These are phyloP conservation scores for Caenorhabditis panamensis DNA, from an alignment of 2,888 invertebrate genomes.

Conservation along the genomic window DNA sequence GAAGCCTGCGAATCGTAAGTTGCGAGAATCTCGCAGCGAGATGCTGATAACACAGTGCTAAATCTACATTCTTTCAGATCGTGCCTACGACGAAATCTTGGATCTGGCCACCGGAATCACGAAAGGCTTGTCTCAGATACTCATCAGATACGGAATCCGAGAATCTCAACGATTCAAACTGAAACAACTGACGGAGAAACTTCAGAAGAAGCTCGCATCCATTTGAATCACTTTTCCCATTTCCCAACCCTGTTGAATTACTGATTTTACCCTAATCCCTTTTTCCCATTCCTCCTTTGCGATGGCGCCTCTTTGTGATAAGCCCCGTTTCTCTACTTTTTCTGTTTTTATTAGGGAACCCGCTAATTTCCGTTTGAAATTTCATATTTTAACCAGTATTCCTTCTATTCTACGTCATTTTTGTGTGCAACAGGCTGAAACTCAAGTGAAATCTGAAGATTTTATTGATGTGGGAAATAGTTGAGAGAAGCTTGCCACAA, in stretches of 20 bases:
- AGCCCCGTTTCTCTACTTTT: no score
- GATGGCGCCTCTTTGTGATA: no score
- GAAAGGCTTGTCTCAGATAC: neutral
- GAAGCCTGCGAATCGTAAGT: slow-evolving; percentile 54
- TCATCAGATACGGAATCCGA: slow-evolving; percentile 37
- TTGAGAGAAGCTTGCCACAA: no score
- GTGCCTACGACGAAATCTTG: slow-evolving; percentile 53
- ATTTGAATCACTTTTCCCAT: neutral
- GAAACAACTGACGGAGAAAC: slow-evolving; percentile 31
- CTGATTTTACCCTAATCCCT: neutral
- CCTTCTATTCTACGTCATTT: no score
- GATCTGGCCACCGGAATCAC: slow-evolving; percentile 17
- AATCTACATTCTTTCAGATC: slow-evolving; percentile 21
- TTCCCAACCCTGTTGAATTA: neutral
- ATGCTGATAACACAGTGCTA: neutral
- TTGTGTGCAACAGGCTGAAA: no score
- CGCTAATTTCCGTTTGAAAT: no score
- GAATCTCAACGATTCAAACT: slow-evolving; percentile 50
- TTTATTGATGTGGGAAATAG: no score
- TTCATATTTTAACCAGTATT: no score
- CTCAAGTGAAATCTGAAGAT: no score
- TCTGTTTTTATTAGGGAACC: no score
- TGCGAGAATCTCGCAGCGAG: no score
- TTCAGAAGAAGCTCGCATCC: slow-evolving; percentile 10
- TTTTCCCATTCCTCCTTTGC: neutral